These are phyloP conservation scores for Mnemiopsis leidyi DNA, from an alignment of 37 sponge, comb jelly and placozoan species.

Conservation along the genomic window DNA sequence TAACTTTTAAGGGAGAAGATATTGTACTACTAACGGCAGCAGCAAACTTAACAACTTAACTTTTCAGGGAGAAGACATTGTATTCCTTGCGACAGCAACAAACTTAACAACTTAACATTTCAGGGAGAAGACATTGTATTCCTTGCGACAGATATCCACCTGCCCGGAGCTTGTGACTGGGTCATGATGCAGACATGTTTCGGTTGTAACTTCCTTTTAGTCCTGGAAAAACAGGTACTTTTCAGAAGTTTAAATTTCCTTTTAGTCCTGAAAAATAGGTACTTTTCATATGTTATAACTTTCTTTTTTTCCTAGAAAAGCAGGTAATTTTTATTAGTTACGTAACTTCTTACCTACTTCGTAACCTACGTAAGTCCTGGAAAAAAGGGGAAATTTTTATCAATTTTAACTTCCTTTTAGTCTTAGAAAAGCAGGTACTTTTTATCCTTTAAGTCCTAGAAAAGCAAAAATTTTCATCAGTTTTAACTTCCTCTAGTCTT, in stretches of 20 bases:
- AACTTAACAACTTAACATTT: no score
- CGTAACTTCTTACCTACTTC: no score
- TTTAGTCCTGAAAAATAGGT: no score
- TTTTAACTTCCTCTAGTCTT: no score
- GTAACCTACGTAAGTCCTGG: no score
- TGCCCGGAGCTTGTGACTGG: conserved; percentile 96
- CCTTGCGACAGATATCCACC: conserved; percentile 91
- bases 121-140: conserved; percentile 97
- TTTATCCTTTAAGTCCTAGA: no score
- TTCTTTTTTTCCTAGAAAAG: no score
- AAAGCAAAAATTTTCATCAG: no score
- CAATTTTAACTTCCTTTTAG: conserved; percentile 88
- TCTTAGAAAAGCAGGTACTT: conserved; percentile 93
- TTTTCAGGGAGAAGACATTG: conserved; percentile 90
- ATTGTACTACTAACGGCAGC: conserved; percentile 98
- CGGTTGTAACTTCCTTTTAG: conserved; percentile 89
- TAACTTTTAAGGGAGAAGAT: conserved; percentile 85
- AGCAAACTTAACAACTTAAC: no score
- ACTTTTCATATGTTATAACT: no score
- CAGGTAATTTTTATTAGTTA: no score
- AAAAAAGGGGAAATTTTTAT: conserved; percentile 95
- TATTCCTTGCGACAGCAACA: conserved; percentile 98
- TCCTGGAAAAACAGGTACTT: conserved; percentile 93
- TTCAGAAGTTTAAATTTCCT: no score
- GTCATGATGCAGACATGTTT: conserved; percentile 98